Evolutionary conservation across 2,888 invertebrate species (phyloP), one percentile per base, ranked within the genome.

Genomic region (Teleiodes luculella): DNA sequence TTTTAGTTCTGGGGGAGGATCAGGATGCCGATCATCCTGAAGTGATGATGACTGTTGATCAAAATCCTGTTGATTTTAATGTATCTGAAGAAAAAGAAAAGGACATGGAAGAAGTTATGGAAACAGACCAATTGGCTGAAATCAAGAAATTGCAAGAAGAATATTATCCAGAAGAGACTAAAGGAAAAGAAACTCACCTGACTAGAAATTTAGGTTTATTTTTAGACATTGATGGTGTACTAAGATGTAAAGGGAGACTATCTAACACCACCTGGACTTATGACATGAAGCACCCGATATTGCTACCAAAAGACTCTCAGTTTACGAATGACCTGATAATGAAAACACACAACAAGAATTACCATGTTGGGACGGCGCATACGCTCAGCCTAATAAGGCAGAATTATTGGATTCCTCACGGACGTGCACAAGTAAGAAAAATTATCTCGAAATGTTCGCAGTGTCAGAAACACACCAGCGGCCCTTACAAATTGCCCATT

Each of bases 391-490:
- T 60, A 0, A 18, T 64, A 8, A 33, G 62, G 11, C 8, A 60
- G 16, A 37, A 36, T 2, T 64, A 53, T 39, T 64, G 62, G 62
- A 55, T 62, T 7, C 57, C 61, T 8, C 57, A 64, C 35, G 62
- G 64, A 8, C 55, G 55, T 31, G 4, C 49, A n/a, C 14, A 46
- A 30, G 61, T 64, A 0, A 53, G 61, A 51, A 59, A 46, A 18
- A 18, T 57, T 3, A 10, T 64, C 0, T 55, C 43, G 16, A 59
- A 39, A 31, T 64, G 64, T 45, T 13, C 33, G 7, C 30, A 41
- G 6, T 67, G 66, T 47, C 33, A 46, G 1, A 67, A 66, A 48
- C 59, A 67, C 33, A 61, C 60, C 0, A 62, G 66, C 14, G 66
- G 65, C 0, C 66, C 68, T 0, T 67, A 54, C 46, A 60, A 59